These are phyloP conservation scores for Alcedo atthis DNA, from an alignment of 2,797 vertebrate genomes.

Conservation along the genomic window DNA sequence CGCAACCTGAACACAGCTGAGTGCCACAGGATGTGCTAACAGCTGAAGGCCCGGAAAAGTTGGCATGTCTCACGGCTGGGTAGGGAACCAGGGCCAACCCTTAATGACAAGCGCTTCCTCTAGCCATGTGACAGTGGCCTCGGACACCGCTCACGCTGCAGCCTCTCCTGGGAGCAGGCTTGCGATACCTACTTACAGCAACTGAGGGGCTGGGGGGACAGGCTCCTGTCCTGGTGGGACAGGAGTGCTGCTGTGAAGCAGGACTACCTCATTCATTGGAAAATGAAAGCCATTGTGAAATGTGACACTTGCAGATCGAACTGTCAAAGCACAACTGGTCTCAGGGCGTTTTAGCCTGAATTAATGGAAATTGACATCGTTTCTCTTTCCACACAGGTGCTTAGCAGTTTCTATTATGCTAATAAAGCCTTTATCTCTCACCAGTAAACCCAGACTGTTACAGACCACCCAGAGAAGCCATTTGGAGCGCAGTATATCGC, in stretches of 20 bases:
- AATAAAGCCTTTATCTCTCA: neutral
- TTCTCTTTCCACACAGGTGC: neutral
- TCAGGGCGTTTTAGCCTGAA: neutral
- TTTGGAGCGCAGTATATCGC: neutral
- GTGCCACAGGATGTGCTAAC: neutral
- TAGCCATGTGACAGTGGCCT: rapidly evolving
- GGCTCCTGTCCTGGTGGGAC: neutral
- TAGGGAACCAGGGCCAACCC: neutral
- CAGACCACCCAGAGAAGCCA: neutral
- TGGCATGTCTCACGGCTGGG: neutral
- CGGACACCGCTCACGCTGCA: neutral
- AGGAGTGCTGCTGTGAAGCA: neutral
- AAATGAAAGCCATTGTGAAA: neutral
- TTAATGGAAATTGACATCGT: neutral
- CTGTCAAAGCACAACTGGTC: neutral
- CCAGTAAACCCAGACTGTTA: neutral
- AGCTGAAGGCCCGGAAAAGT: neutral
- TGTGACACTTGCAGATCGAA: neutral
- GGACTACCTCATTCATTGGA: neutral
- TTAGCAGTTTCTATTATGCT: neutral
- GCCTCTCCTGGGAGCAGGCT: neutral
- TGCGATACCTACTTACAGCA: neutral
- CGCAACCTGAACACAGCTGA: rapidly evolving
- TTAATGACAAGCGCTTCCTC: neutral
- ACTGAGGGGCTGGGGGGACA: neutral